Conservation (phyloP, 1,140 invertebrate species). For the Elysia chlorotica region DNA sequence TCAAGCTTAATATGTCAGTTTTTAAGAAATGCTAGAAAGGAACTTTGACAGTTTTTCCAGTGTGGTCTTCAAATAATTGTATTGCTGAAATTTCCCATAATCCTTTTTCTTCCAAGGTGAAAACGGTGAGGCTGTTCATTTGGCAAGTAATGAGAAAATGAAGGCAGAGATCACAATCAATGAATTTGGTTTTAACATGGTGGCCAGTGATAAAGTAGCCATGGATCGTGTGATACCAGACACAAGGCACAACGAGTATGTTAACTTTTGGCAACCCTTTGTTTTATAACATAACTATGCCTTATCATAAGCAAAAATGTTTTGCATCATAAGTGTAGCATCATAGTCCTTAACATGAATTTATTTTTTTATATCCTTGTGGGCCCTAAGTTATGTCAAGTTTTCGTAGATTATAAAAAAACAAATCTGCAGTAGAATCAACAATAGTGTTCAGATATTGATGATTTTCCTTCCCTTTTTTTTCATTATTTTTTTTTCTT, state of each 20-base stretch:
- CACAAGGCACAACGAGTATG: slow-evolving; percentile 81
- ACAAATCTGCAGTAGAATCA: no score
- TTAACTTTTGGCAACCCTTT: no score
- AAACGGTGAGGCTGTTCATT: slow-evolving; percentile 53
- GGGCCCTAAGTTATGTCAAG: no score
- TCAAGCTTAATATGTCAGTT: background rate
- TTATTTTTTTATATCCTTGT: no score
- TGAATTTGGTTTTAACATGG: slow-evolving; percentile 96
- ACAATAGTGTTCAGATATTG: no score
- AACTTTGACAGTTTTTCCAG: background rate
- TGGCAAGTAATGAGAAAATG: slow-evolving; percentile 47
- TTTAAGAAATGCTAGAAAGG: no score
- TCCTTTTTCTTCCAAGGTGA: slow-evolving; percentile 40
- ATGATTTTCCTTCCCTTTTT: background rate
- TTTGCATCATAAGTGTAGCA: no score
- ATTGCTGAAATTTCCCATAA: background rate
- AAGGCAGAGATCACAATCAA: slow-evolving; percentile 47
- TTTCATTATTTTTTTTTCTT: background rate
- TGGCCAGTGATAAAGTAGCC: slow-evolving; percentile 93
- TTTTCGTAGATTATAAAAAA: no score
- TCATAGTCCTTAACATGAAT: no score
- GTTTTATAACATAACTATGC: no score
- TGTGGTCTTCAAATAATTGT: background rate
- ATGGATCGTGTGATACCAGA: slow-evolving; percentile 83
- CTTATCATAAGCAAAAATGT: no score